Conservation (phyloP, 2,113 vertebrate genomes). For the Haemorhous mexicanus region DNA sequence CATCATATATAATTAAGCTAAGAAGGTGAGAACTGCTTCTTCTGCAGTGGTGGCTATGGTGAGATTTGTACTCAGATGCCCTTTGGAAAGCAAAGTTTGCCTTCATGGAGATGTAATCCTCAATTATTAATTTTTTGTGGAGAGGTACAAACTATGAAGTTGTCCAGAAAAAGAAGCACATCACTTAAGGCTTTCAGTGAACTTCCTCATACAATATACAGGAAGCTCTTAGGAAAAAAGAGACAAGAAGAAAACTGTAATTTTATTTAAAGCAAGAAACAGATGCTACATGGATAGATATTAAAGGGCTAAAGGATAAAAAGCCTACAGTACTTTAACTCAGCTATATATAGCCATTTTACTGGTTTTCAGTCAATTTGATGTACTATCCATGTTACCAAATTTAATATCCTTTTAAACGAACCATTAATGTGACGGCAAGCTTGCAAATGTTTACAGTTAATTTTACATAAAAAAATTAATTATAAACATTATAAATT, state of each 20-base stretch:
- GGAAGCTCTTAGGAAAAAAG: slow-evolving; percentile 19
- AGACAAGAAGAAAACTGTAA: slow-evolving; percentile 13
- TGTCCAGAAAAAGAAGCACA: not conserved
- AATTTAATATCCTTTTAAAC: slow-evolving; percentile 16
- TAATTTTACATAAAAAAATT: slow-evolving; percentile 18
- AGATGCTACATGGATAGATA: slow-evolving; percentile 47
- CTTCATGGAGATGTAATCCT: not conserved
- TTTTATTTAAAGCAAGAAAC: slow-evolving; percentile 36
- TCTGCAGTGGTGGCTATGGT: not conserved
- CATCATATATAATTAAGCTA: not conserved
- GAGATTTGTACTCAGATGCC: not conserved
- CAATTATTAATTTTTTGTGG: not conserved
- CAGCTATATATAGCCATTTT: slow-evolving; percentile 1
- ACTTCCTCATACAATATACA: not conserved
- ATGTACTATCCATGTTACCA: not conserved
- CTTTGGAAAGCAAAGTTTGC: not conserved
- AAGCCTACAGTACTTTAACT: slow-evolving; percentile 22
- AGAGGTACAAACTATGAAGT: not conserved
- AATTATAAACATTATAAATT: slow-evolving; percentile 34
- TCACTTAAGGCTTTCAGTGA: not conserved
- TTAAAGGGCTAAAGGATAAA: slow-evolving; percentile 74
- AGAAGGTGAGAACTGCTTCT: not conserved
- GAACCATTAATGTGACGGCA: slow-evolving; percentile 4
- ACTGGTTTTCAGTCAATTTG: slow-evolving; percentile 17
- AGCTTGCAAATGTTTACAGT: slow-evolving; percentile 34